Conservation (phyloP, 2,113 vertebrate genomes). For the Chionodraco myersi region DNA sequence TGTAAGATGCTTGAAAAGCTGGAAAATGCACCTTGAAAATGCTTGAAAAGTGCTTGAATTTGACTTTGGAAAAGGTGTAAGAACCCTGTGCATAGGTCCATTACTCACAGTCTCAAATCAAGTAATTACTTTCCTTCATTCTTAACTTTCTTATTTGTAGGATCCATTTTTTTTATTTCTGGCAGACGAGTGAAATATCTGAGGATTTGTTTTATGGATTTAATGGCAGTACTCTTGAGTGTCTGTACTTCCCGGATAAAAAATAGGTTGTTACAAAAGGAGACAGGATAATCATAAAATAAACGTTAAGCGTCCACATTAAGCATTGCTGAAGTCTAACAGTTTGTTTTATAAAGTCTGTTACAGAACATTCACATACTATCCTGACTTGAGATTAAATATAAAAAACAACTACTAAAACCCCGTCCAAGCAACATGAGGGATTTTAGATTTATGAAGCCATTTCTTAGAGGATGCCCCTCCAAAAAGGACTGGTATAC, state of each 20-base stretch:
- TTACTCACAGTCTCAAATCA: background rate
- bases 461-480: slow-evolving; percentile 10
- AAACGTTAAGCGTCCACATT: background rate
- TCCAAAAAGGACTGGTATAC: slow-evolving; percentile 15
- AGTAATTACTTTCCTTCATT: background rate
- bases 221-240: slow-evolving; percentile 2
- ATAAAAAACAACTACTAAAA: slow-evolving; percentile 16
- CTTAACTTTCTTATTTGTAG: slow-evolving; percentile 8
- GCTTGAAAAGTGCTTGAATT: too few species aligned
- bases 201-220: background rate
- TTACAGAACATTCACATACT: slow-evolving; percentile 19
- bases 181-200: background rate
- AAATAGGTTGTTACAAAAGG: background rate
- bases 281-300: slow-evolving; percentile 7
- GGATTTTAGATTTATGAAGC: slow-evolving; percentile 22
- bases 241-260: slow-evolving; percentile 10
- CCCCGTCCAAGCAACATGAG: slow-evolving; percentile 10
- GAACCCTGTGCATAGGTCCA: too few species aligned
- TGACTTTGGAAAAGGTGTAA: too few species aligned
- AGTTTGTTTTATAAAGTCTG: slow-evolving; percentile 6
- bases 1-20: too few species aligned
- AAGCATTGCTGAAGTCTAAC: slow-evolving; percentile 14
- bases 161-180: background rate
- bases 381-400: slow-evolving; percentile 17
- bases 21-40: too few species aligned